Base-by-base conservation (phyloP, 2,113 vertebrate species). In the Indri indri region DNA sequence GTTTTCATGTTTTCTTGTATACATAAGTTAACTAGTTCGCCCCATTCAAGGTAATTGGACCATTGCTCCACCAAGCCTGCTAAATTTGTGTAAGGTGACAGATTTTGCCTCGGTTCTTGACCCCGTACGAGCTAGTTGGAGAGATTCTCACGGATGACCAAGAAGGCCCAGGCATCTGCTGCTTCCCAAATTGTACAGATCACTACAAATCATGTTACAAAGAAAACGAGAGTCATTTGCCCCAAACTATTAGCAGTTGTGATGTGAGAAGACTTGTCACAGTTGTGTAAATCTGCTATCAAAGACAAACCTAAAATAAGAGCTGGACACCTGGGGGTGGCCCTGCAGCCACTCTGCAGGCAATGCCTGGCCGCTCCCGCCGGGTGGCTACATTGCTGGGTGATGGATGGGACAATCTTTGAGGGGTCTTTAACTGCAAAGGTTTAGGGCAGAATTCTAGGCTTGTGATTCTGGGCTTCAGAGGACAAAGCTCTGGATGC, bases 311-410 rank as follows among this genome's bases (percentile, higher is more conserved):
- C 14, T 70, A 57, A 32, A 20, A 6, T 0, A 2, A 40, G 16
- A 6, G 0, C 0, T 0, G 25, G 30, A 4, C 25, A 1, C 37
- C 13, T 16, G 0, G 9, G 9, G 5, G 11, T 6, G 18, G 45
- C 13, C 61, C 20, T 22, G 5, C 0, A 0, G 63, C 27, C 6
- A 40, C 45, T 0, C 17, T 25, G 22, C 4, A 3, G 32, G 20
- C 40, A 42, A 42, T 45, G 57, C 22, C 20, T 3, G 27, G 5
- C 37, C 9, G 63, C 14, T 20, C 20, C 27, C 4, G 25, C 0
- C 20, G 0, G 0, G 32, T 16, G 2, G 3, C 79, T 45, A 63
- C 16, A 32, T 13, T 37, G 34, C 3, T 20, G 11, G 68, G 3
- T 0, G 11, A 68, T 17, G 13, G 52, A 1, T 3, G 4, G 0